Base-by-base conservation (phyloP, 2,888 invertebrate genomes). In the Helicoverpa assulta region DNA sequence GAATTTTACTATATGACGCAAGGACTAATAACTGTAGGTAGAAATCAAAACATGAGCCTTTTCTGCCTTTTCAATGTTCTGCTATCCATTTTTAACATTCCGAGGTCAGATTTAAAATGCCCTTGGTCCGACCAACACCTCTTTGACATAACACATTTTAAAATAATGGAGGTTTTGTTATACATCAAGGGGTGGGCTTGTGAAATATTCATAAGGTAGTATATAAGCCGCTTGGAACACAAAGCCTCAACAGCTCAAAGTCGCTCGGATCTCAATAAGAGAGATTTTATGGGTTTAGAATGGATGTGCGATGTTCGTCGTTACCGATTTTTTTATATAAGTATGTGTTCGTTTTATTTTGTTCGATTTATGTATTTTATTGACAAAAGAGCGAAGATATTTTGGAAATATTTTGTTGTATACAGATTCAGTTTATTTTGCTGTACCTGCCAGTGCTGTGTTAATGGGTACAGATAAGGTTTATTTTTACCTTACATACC, bases 201-300 rank as follows among this genome's bases (percentile, higher is more conserved):
- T 91, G 83, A 89, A 89, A 91, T 91, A 91, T 92, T 91, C 88
- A 90, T 87, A 84, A 83, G 70, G 60, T 67, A 76, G 29, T 59
- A 75, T 77, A 82, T 86, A 87, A 87, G 84, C 83, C 81, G 86
- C 80, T 83, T 78, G 84, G 55, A 70, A 53, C 63, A 84, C 76
- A 84, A 81, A 83, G 76, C 79, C 68, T 62, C 55, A 72, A 56
- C 62, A 73, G 73, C 77, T 68, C 72, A 77, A 73, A 65, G 70
- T 72, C 69, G 66, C 66, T 71, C 63, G 76, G 73, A 59, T 55
- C 82, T 87, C 85, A 86, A 88, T 87, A 78, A 82, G 87, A 86
- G 86, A 86, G 86, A 86, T 90, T 88, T 85, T 72, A 83, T 73
- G 81, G 83, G 62, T 82, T 83, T 82, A 69, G 75, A 82, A 79